Evolutionary conservation across 2,797 vertebrate species (phyloP).

Genomic region (Falco naumanni): DNA sequence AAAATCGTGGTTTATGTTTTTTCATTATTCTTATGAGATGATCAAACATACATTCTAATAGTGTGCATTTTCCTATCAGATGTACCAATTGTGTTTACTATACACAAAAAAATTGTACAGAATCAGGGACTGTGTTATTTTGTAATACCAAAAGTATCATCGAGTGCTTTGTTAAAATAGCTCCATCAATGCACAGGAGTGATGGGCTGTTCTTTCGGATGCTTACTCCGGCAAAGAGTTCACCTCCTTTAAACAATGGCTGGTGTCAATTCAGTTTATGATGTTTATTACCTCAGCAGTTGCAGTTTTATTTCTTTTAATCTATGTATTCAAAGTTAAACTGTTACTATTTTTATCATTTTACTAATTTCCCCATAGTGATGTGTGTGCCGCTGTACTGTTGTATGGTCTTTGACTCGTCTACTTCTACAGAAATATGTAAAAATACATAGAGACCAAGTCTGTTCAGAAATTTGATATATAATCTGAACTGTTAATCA

Average conservation of each 20-base stretch:
- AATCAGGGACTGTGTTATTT: rapidly evolving
- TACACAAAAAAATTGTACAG: not conserved
- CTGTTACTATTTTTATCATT: not conserved
- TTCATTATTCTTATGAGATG: not conserved
- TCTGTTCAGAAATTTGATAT: not conserved
- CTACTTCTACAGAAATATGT: not conserved
- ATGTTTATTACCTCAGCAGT: not conserved
- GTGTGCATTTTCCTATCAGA: not conserved
- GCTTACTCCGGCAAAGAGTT: not conserved
- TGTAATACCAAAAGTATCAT: not conserved
- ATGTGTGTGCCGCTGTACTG: not conserved
- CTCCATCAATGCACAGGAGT: not conserved
- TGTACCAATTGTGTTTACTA: not conserved
- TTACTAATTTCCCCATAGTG: not conserved
- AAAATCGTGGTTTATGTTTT: not conserved
- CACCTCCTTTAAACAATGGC: not conserved
- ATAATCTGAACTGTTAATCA: not conserved
- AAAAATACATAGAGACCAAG: not conserved
- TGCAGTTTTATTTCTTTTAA: not conserved
- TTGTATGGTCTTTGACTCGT: not conserved
- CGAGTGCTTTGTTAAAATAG: not conserved
- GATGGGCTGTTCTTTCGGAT: not conserved
- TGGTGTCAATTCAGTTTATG: not conserved
- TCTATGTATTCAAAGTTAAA: not conserved
- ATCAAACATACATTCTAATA: not conserved